Base-by-base conservation (phyloP, 2,888 invertebrate genomes). In the Calliphora vomitoria region DNA sequence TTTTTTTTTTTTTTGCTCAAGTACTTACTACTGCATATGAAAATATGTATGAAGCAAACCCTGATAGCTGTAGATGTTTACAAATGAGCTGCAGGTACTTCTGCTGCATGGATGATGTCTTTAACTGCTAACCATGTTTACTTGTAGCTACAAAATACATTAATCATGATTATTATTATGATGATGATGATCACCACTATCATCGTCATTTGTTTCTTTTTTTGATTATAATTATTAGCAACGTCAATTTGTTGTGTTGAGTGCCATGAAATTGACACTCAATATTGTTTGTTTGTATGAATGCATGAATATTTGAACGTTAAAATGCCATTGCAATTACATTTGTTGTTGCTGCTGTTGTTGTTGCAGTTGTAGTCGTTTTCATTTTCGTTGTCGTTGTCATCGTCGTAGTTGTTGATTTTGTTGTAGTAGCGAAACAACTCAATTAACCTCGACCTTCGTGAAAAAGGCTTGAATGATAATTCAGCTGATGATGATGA, bases 401-500 rank as follows among this genome's bases (percentile, higher is more conserved):
- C 58, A 62, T 62, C 31, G 58, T 11, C 15, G 55, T 68, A 11
- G 44, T 58, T 41, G 58, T 13, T 55, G 71, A 41, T 18, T 11
- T 8, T 18, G 55, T 50, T 71, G 60, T 81, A 18, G 55, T 90
- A 90, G 80, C 89, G 90, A 91, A 92, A 92, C 92, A 92, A 91
- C 92, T 92, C 90, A 92, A 92, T 92, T 92, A 92, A 92, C 92
- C 92, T 92, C 92, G 92, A 92, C 92, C 92, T 92, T 92, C 92
- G 89, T 89, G 89, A 79, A 84, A 83, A 81, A 84, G 86, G 88
- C 78, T 83, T 88, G 78, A 88, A 82, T 82, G 76, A 82, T 82
- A 85, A 75, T 86, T 79, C 47, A 74, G 62, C 68, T 78, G 88
- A 41, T 78, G 50, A 20, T 66, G 50, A 3, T 79, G 68, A n/a